These are phyloP conservation scores for Acrocephalus arundinaceus DNA, from an alignment of 2,113 vertebrate genomes.

Conservation along the genomic window DNA sequence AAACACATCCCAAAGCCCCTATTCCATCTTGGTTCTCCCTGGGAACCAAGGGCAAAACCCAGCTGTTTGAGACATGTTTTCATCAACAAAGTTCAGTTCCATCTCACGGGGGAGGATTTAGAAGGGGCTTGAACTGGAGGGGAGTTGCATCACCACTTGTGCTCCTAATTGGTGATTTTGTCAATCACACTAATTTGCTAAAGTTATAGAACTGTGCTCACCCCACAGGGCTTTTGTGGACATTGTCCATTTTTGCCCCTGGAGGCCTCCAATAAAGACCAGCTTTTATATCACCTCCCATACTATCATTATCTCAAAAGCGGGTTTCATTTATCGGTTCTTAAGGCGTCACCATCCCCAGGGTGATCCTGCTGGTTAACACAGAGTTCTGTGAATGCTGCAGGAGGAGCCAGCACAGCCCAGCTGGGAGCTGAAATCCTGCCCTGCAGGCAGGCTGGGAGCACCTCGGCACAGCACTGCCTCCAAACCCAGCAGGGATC, in stretches of 20 bases:
- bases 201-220: background rate
- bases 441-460: background rate
- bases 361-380: background rate
- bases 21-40: background rate
- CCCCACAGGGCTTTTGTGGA: background rate
- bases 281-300: background rate
- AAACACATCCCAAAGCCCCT: background rate
- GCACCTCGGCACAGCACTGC: background rate
- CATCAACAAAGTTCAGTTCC: background rate
- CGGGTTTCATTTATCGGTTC: background rate
- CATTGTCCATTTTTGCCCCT: background rate
- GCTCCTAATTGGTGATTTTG: background rate
- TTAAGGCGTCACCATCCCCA: background rate
- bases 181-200: background rate
- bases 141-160: background rate
- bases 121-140: background rate
- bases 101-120: background rate
- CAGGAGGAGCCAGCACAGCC: background rate
- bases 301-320: background rate
- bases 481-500: background rate
- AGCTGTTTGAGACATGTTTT: background rate
- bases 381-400: rapidly evolving
- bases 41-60: background rate
- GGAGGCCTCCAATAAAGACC: background rate
- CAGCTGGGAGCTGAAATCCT: background rate